phyloP scores from a whole-genome alignment of 2,888 invertebrate species.

The Ganaspis brasiliensis region DNA sequence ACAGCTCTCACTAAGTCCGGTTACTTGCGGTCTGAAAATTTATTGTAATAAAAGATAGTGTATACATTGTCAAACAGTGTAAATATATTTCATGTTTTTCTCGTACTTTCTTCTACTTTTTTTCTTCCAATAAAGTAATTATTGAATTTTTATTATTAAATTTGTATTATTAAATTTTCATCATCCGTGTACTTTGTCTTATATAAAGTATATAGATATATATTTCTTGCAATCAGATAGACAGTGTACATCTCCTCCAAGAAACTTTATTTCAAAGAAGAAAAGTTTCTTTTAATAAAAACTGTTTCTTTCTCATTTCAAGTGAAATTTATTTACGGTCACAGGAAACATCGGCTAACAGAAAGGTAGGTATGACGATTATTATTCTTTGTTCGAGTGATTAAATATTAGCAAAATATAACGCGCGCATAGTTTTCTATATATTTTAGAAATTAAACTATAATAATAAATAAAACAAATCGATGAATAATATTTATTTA shows the following conservation, averaged over 20 bases:
- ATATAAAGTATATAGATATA: too few relatives aligned
- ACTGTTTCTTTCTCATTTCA: neutral
- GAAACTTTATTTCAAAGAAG: constrained; percentile 6
- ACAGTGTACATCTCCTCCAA: neutral
- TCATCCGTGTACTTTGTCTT: neutral
- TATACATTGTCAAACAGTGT: constrained; percentile 17
- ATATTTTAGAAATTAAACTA: too few relatives aligned
- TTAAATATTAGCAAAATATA: too few relatives aligned
- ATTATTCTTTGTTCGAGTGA: neutral
- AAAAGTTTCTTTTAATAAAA: constrained; percentile 15
- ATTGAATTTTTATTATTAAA: neutral
- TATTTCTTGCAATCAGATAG: neutral
- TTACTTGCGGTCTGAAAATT: constrained; percentile 18
- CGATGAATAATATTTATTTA: too few relatives aligned
- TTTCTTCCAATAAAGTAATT: neutral
- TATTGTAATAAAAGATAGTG: constrained; percentile 12
- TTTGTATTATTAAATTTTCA: neutral
- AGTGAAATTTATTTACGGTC: neutral
- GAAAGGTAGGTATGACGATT: neutral
- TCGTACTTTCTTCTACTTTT: constrained; percentile 1
- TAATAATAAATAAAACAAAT: too few relatives aligned
- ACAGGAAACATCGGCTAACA: neutral
- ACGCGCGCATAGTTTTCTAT: too few relatives aligned
- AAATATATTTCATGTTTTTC: constrained; percentile 41
- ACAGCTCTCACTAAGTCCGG: constrained; percentile 19